These are phyloP conservation scores for Ammodramus savannarum DNA, from an alignment of 2,113 vertebrate genomes.

Conservation along the genomic window DNA sequence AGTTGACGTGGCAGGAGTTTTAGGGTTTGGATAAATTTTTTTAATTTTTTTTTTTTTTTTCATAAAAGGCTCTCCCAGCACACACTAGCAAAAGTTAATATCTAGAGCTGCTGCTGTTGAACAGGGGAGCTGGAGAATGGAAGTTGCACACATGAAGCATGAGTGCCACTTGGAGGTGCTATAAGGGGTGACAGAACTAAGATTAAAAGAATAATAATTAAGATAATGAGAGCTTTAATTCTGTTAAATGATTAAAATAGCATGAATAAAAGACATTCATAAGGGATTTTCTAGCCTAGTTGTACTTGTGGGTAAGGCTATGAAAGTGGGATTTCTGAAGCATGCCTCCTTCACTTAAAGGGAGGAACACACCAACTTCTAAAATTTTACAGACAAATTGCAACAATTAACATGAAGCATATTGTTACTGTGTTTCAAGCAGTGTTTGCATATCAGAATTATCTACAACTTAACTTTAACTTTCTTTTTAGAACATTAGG, in stretches of 20 bases:
- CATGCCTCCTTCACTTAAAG: background rate
- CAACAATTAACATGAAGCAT: background rate
- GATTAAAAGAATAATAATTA: conserved; percentile 7
- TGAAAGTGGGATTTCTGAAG: background rate
- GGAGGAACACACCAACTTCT: background rate
- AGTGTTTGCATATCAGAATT: background rate
- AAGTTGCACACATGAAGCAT: background rate
- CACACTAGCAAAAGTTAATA: background rate
- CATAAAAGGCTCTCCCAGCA: background rate
- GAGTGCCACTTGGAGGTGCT: conserved; percentile 4
- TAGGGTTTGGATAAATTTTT: background rate
- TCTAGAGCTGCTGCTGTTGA: background rate
- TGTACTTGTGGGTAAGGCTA: background rate
- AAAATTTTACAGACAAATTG: background rate
- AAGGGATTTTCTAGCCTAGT: background rate
- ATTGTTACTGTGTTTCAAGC: background rate
- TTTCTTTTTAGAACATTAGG: background rate
- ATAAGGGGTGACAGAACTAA: background rate
- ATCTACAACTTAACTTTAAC: background rate
- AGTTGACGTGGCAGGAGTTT: background rate
- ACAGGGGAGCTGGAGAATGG: background rate
- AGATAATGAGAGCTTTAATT: background rate
- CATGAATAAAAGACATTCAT: background rate
- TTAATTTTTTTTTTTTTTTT: background rate
- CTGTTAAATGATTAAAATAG: background rate